Evolutionary conservation across 2,797 vertebrate species (phyloP).

Genomic region (Halcyon smyrnensis): DNA sequence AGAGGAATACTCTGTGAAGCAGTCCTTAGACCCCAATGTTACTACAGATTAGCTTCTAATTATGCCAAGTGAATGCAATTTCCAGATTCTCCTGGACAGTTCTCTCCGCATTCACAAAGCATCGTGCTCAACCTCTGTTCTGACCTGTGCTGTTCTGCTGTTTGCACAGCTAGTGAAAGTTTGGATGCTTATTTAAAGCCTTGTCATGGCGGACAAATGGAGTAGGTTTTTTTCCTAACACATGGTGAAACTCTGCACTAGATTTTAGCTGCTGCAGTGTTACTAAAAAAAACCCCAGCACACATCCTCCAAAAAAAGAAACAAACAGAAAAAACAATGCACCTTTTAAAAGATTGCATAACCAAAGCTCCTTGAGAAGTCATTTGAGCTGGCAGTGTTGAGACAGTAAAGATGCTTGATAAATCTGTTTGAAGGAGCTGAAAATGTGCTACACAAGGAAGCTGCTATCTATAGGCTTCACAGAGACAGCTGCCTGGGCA

Average conservation of each 20-base stretch:
- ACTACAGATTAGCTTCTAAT: background rate
- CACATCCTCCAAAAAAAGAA: background rate
- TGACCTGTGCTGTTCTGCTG: background rate
- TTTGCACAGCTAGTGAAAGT: slow-evolving; percentile 36
- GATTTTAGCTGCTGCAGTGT: slow-evolving; percentile 47
- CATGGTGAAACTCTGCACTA: slow-evolving; percentile 29
- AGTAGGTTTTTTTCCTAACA: background rate
- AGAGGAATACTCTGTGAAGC: background rate
- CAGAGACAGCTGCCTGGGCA: slow-evolving; percentile 59
- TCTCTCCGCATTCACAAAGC: background rate
- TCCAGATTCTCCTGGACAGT: slow-evolving; percentile 7
- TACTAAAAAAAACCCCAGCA: slow-evolving; percentile 19
- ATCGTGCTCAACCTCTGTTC: background rate
- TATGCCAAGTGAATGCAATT: background rate
- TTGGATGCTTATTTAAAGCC: slow-evolving; percentile 49
- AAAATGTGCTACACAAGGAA: slow-evolving; percentile 60
- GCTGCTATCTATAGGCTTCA: slow-evolving; percentile 63
- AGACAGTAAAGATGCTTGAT: slow-evolving; percentile 58
- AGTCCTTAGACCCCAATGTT: background rate
- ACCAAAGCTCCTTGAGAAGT: slow-evolving; percentile 63
- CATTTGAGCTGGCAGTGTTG: slow-evolving; percentile 57
- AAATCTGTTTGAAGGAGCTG: slow-evolving; percentile 65
- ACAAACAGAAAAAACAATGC: slow-evolving; percentile 28
- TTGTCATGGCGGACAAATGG: background rate
- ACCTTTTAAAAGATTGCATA: slow-evolving; percentile 54